These are phyloP conservation scores for Taxidea taxus DNA, from an alignment of 2,113 vertebrate genomes.

Conservation along the genomic window DNA sequence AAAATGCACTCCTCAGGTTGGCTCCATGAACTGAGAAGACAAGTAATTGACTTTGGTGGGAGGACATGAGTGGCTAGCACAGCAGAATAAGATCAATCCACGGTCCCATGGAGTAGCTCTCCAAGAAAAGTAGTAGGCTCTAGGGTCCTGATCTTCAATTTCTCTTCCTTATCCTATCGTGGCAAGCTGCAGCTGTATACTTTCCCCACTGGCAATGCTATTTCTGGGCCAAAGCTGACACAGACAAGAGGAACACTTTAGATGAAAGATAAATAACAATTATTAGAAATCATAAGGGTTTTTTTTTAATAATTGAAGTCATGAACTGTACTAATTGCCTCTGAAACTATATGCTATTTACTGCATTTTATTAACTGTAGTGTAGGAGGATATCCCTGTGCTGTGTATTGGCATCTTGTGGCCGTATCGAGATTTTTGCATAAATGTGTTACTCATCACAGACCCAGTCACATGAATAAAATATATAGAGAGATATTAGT, in stretches of 20 bases:
- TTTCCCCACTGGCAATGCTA: constrained; percentile 13
- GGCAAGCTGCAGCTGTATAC: not conserved
- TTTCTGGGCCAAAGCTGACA: constrained; percentile 56
- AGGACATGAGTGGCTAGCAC: constrained; percentile 11
- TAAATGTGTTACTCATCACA: constrained; percentile 63
- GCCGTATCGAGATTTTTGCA: constrained; percentile 42
- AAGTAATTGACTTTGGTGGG: constrained; percentile 47
- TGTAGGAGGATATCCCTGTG: not conserved
- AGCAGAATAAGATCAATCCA: constrained; percentile 27
- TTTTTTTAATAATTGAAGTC: constrained; percentile 56
- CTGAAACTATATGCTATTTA: constrained; percentile 7
- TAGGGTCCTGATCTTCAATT: constrained; percentile 30
- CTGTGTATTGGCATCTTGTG: not conserved
- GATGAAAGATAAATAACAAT: constrained; percentile 76
- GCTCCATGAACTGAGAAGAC: not conserved
- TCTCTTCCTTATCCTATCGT: not conserved
- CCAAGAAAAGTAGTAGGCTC: constrained; percentile 19
- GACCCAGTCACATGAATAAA: constrained; percentile 75
- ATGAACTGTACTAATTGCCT: constrained; percentile 13
- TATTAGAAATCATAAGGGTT: constrained; percentile 71
- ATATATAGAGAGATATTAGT: constrained; percentile 71
- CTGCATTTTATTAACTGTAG: constrained; percentile 60
- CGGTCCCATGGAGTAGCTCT: constrained; percentile 36
- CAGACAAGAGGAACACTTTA: constrained; percentile 61
- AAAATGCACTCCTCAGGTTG: not conserved